Base-by-base conservation (phyloP, 2,888 invertebrate genomes). In the Smittia sp. region DNA sequence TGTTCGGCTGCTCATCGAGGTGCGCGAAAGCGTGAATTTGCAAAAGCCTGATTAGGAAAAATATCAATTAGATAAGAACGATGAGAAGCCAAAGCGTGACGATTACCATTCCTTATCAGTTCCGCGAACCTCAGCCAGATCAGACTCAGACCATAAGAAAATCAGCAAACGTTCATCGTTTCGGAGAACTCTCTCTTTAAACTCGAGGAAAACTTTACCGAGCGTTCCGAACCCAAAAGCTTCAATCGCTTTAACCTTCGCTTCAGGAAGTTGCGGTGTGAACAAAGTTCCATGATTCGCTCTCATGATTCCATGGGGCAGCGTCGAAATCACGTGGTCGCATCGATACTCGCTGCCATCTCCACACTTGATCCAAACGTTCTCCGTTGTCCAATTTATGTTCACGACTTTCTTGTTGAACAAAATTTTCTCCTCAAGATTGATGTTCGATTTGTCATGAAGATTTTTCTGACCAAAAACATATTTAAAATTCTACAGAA, bases 151-250 rank as follows among this genome's bases (percentile, higher is more conserved):
- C 63, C 63, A 63, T n/a, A 63, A 77, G 32, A 25, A 77, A 3
- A 39, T 24, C 32, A 24, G 38, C 0, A 79, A 77, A 65, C 80
- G 77, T 32, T 81, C 79, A 73, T 84, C 82, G 0, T 81, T 78
- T 0, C 83, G 83, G 89, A 90, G 90, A 86, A 89, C 89, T 9
- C 85, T 82, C 62, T 83, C 77, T 0, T 86, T 85, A 80, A 87
- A 91, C 76, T 87, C 83, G 38, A 91, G 81, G 77, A 86, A 89
- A 75, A 91, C 85, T 80, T 90, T 91, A 76, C 88, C 86, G 65
- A 90, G 86, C 25, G 86, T 83, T 41, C 86, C 86, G 79, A 87
- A 90, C 1, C 90, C 90, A 75, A 89, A 82, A 65, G 80, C 79
- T 22, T 85, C 78, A 38, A 90, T 86, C 1, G 84, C 84, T 75